These are phyloP conservation scores for Cataglyphis livida DNA, from an alignment of 2,888 invertebrate genomes.

Conservation along the genomic window DNA sequence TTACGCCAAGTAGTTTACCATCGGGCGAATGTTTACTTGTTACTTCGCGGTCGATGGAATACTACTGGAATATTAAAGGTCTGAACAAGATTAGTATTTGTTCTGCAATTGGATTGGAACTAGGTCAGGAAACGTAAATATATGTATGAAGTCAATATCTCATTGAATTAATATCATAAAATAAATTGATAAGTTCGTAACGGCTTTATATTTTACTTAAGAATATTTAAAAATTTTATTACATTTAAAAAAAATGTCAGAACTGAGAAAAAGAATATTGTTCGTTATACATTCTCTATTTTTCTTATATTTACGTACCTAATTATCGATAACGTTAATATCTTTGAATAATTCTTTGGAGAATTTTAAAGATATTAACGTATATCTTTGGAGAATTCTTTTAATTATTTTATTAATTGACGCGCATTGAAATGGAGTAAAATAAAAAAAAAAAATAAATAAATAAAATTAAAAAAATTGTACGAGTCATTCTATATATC, in stretches of 20 bases:
- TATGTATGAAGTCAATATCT: slow-evolving; percentile 5
- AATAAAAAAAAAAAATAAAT: neutral
- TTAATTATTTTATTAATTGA: neutral
- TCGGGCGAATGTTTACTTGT: slow-evolving; percentile 33
- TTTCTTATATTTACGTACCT: neutral
- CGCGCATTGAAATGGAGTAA: neutral
- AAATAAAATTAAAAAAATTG: neutral
- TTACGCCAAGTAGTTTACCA: slow-evolving; percentile 43
- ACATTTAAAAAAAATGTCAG: neutral
- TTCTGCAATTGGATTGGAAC: slow-evolving; percentile 18
- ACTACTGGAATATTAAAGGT: slow-evolving; percentile 21
- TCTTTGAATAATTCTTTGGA: too few species aligned
- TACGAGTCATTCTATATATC: neutral
- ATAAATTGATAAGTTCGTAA: neutral
- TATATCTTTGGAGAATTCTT: neutral
- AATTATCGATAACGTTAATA: neutral
- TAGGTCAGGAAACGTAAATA: neutral
- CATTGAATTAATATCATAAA: neutral
- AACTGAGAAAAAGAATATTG: too few species aligned
- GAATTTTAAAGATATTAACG: too few species aligned
- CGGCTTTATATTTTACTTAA: neutral
- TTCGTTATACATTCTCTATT: neutral
- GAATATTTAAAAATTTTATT: neutral
- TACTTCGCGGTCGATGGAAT: slow-evolving; percentile 22
- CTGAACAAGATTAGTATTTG: slow-evolving; percentile 43